Evolutionary conservation across 2,113 vertebrate genomes (phyloP), one percentile per base, ranked within the genome.

Genomic region (Mastomys coucha): DNA sequence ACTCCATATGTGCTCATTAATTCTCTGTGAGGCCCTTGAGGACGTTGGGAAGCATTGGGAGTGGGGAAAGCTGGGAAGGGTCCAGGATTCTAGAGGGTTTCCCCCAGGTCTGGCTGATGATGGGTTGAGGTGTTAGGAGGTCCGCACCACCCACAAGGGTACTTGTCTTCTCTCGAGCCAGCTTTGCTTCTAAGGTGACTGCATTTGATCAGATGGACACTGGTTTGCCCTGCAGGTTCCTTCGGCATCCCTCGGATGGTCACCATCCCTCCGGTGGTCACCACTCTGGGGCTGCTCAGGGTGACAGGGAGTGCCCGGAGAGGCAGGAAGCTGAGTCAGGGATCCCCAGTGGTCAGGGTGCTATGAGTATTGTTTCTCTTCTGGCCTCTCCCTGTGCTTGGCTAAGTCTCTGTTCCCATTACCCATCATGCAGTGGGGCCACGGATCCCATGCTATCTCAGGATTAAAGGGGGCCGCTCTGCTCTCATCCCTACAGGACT

Each of bases 401-500:
- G 60, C 2, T 16, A 89, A 92, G 53, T 88, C 78, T 4, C 4
- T 28, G 93, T 24, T n/a, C 0, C 9, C 26, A 33, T 49, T 93
- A 78, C 95, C 92, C 63, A 22, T 88, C 49, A 49, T 13, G 84
- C 69, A 65, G 36, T 63, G 42, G n/a, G 72, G n/a, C 6, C 24
- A 28, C 19, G 95, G 72, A 76, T 81, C 0, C 53, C 84, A 82
- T 89, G 36, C 49, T 88, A 56, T 93, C 91, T 92, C 93, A 86
- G 51, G 39, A 45, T 45, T 7, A 60, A 0, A 14, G 73, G 28
- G 58, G 58, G 36, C 16, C 73, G 45, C 65, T 67, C 51, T 42
- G 26, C 17, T 60, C 75, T 20, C 39, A 36, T 33, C 11, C 42
- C 0, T 4, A 53, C 26, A 31, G 86, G 24, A n/a, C 45, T 56